phyloP scores from a whole-genome alignment of 2,113 vertebrate genomes.

The Pithys albifrons region DNA sequence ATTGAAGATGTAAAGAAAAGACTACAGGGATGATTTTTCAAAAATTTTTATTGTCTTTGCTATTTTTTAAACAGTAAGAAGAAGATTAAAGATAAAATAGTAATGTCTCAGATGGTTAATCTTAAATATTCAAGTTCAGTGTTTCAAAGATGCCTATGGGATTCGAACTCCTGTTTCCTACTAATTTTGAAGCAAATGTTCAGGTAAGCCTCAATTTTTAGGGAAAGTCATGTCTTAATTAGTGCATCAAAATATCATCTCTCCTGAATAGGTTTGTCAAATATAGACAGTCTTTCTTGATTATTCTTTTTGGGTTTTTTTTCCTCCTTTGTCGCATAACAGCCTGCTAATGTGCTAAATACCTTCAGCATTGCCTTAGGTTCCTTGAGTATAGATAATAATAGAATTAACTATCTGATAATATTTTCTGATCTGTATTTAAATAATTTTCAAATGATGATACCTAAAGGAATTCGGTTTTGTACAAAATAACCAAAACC shows the following conservation, averaged over 20 bases:
- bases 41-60: not conserved
- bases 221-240: not conserved
- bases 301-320: not conserved
- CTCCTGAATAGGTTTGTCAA: not conserved
- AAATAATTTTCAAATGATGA: constrained; percentile 13
- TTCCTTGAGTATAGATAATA: not conserved
- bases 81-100: not conserved
- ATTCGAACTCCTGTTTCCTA: not conserved
- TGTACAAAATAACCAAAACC: constrained; percentile 18
- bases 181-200: not conserved
- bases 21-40: not conserved
- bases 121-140: not conserved
- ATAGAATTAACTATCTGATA: not conserved
- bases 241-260: not conserved
- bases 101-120: not conserved
- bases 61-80: not conserved
- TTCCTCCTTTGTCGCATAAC: not conserved
- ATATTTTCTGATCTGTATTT: constrained; percentile 31
- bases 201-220: not conserved
- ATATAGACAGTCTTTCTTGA: not conserved
- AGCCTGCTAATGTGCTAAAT: not conserved
- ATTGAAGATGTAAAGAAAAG: not conserved
- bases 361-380: not conserved
- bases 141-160: not conserved
- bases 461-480: not conserved